Percentiles rank a stretch among this genome's conserved stretches.
Conservation (phyloP, 2,888 invertebrate genomes). For the Strigamia maritima region DNA sequence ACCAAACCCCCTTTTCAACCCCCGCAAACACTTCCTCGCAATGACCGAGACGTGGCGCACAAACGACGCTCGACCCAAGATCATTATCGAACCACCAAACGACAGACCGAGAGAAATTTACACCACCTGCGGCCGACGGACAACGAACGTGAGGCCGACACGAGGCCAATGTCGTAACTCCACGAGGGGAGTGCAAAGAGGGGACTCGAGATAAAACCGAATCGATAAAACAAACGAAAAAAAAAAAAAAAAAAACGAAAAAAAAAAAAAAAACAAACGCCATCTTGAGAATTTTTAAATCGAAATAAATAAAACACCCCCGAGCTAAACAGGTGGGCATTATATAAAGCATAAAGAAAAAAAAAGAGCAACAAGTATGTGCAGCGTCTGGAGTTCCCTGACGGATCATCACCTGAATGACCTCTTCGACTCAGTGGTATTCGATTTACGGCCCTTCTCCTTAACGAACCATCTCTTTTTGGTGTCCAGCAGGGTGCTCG, state of each 20-base stretch:
- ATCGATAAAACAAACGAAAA: neutral
- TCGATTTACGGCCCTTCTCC: constrained; percentile 32
- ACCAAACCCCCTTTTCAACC: constrained; percentile 5
- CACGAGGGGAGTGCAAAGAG: neutral
- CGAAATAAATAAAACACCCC: constrained; percentile 11
- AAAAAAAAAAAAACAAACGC: constrained; percentile 47
- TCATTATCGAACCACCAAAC: constrained; percentile 34
- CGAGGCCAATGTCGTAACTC: constrained; percentile 22
- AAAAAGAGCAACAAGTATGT: constrained; percentile 35
- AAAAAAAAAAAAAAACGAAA: neutral
- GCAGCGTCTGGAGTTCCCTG: neutral
- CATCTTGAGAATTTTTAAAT: neutral
- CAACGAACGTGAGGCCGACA: constrained; percentile 28
- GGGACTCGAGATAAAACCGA: constrained; percentile 13
- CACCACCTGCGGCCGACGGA: constrained; percentile 34
- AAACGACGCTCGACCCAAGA: constrained; percentile 29
- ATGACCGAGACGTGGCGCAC: constrained; percentile 7
- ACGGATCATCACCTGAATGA: constrained; percentile 38
- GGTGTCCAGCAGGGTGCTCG: constrained; percentile 32
- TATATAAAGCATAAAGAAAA: neutral
- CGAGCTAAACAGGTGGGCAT: constrained; percentile 33
- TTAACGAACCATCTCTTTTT: constrained; percentile 32
- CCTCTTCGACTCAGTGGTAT: constrained; percentile 32
- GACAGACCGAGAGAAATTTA: constrained; percentile 29
- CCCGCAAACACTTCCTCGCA: constrained; percentile 12